Conservation (phyloP, 2,888 invertebrate species). For the Drosophila villosipedis region DNA sequence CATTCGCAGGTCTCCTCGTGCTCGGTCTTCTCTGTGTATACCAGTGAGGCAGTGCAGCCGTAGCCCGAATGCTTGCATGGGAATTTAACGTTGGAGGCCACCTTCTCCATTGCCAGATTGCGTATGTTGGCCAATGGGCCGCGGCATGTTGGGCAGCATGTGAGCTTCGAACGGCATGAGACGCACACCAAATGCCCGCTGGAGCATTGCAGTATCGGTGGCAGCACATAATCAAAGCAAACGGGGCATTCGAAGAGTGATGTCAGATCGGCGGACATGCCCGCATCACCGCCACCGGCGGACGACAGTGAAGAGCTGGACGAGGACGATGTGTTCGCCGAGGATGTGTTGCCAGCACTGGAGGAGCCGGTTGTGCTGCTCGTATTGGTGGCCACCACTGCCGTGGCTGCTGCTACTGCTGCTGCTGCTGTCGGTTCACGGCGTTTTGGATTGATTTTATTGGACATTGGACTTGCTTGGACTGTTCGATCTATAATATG, state of each 20-base stretch:
- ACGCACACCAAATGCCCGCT: constrained; percentile 99
- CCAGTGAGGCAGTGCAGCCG: constrained; percentile 96
- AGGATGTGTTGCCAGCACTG: constrained; percentile 79
- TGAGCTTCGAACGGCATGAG: constrained; percentile 97
- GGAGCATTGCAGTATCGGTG: constrained; percentile 99
- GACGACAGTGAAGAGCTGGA: constrained; percentile 85
- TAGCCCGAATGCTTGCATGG: constrained; percentile 99
- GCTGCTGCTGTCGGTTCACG: constrained; percentile 83
- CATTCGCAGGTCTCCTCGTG: constrained; percentile 99
- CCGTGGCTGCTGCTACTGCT: constrained; percentile 69
- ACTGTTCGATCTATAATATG: constrained; percentile 25
- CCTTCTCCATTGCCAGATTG: constrained; percentile 99
- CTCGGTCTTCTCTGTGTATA: constrained; percentile 98
- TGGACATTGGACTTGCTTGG: constrained; percentile 82
- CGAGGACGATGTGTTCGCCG: constrained; percentile 85
- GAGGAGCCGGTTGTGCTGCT: constrained; percentile 75
- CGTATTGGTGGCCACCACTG: constrained; percentile 73
- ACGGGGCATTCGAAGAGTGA: constrained; percentile 98
- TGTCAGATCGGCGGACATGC: constrained; percentile 93
- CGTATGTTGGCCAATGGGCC: constrained; percentile 98
- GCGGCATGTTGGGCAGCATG: constrained; percentile 98
- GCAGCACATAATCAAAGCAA: constrained; percentile 99
- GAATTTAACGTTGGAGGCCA: constrained; percentile 98
- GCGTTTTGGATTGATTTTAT: constrained; percentile 85
- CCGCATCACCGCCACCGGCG: constrained; percentile 85